Evolutionary conservation across 2,797 vertebrate genomes (phyloP).

Genomic region (Bradypodion pumilum): DNA sequence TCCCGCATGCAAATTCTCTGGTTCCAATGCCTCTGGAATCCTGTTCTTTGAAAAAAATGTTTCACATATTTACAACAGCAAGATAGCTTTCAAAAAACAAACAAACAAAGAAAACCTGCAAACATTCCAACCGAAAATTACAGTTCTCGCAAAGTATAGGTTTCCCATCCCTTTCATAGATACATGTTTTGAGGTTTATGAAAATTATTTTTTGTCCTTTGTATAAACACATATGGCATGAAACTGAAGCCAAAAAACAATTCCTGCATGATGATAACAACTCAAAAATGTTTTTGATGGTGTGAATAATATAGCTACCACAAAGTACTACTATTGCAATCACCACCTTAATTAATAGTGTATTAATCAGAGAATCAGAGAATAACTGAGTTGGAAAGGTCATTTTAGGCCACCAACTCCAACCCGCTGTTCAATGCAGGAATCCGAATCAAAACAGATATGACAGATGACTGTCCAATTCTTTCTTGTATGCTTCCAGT

Average conservation of each 20-base stretch:
- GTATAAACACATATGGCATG: not conserved
- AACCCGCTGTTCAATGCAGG: no score
- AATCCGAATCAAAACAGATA: no score
- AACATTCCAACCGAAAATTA: not conserved
- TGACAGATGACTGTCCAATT: no score
- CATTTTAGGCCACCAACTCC: no score
- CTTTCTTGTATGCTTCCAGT: no score
- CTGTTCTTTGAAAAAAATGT: no score
- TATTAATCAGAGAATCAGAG: no score
- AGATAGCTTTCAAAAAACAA: not conserved
- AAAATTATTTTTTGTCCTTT: not conserved
- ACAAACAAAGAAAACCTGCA: not conserved
- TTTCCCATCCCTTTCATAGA: not conserved
- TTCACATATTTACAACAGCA: not conserved
- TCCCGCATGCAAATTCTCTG: no score
- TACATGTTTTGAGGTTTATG: not conserved
- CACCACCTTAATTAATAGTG: not conserved
- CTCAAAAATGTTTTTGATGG: not conserved
- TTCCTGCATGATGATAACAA: not conserved
- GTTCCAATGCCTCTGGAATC: no score
- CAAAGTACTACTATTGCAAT: not conserved
- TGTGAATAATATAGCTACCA: not conserved
- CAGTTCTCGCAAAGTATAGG: not conserved
- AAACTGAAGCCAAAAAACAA: not conserved
- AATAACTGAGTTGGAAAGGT: no score